A percentile compares a stretch with the other conserved stretches of the same genome.
These are phyloP conservation scores for Apodemus agrarius DNA, from an alignment of 2,797 vertebrate genomes.

Conservation along the genomic window DNA sequence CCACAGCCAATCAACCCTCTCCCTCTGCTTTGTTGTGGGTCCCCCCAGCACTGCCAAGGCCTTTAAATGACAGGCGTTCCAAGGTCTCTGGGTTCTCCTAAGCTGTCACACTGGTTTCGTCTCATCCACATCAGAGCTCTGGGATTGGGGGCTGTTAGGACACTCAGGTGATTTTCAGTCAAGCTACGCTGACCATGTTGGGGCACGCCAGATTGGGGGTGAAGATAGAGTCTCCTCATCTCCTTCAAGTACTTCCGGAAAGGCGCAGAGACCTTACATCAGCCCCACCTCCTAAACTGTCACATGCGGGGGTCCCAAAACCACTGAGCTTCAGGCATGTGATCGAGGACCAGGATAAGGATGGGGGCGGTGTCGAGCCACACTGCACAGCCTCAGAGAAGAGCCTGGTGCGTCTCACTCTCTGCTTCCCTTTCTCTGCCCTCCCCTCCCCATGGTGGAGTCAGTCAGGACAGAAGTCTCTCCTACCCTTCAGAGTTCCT, in stretches of 20 bases:
- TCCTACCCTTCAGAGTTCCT: not conserved
- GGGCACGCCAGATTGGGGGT: too few relatives aligned
- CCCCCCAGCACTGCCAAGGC: not conserved
- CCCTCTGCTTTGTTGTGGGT: not conserved
- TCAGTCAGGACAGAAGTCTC: not conserved
- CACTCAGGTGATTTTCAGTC: not conserved
- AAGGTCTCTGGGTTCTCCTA: not conserved
- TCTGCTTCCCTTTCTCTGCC: not conserved
- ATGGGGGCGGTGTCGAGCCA: too few relatives aligned
- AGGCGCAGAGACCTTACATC: not conserved
- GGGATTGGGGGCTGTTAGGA: not conserved
- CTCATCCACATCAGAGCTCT: not conserved
- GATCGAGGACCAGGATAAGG: fast-evolving
- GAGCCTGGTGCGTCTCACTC: fast-evolving
- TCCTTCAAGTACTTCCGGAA: not conserved
- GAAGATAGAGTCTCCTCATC: not conserved
- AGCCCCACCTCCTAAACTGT: not conserved
- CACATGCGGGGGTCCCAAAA: not conserved
- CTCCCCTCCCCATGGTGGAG: too few relatives aligned
- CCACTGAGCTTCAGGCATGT: not conserved
- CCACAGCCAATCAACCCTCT: not conserved
- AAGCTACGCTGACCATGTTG: not conserved
- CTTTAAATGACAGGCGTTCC: not conserved
- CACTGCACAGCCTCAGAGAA: not conserved
- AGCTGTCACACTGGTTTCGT: not conserved